phyloP scores from a whole-genome alignment of 2,888 invertebrate genomes.

The Agapostemon virescens region DNA sequence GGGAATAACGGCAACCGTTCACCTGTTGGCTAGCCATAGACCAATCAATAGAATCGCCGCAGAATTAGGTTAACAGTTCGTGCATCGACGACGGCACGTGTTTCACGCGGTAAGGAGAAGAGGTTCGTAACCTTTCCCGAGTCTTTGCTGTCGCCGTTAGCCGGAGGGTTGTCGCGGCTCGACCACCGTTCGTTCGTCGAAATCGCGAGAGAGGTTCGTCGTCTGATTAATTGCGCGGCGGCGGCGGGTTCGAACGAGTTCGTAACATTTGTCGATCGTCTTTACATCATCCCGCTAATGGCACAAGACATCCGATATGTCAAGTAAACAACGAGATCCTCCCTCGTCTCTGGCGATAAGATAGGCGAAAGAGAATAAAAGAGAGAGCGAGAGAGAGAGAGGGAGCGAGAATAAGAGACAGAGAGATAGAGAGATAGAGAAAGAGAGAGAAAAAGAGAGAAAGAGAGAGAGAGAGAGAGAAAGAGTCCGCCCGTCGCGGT shows the following conservation, averaged over 20 bases:
- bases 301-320: constrained; percentile 29
- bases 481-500: neutral
- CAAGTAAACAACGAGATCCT: constrained; percentile 50
- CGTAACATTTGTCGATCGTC: constrained; percentile 28
- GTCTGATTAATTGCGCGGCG: neutral
- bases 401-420: neutral
- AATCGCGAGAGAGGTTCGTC: neutral
- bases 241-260: neutral
- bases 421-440: neutral
- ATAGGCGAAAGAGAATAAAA: neutral
- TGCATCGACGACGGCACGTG: constrained; percentile 31
- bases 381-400: neutral
- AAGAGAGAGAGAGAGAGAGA: neutral
- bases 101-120: constrained; percentile 11
- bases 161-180: no score
- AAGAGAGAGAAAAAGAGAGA: neutral
- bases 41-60: constrained; percentile 5
- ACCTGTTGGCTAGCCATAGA: neutral
- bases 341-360: constrained; percentile 30
- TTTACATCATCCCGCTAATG: constrained; percentile 28
- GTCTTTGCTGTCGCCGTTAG: neutral
- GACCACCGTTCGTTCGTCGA: neutral
- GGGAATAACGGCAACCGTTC: neutral
- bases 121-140: neutral
- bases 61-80: constrained; percentile 8